phyloP scores from a whole-genome alignment of 2,797 vertebrate species.

The Pipistrellus nathusii region DNA sequence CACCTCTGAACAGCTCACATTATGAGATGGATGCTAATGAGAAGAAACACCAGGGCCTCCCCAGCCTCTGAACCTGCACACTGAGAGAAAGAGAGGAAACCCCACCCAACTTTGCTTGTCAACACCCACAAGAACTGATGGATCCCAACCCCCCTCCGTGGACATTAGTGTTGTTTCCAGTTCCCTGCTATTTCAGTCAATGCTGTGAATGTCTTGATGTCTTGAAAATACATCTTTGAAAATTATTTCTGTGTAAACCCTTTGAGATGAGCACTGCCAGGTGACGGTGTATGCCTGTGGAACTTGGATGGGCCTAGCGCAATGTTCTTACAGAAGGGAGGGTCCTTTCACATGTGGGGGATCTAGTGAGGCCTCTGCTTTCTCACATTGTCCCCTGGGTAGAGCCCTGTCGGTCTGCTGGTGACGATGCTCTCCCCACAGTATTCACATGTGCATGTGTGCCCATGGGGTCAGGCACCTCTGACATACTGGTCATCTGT shows the following conservation, averaged over 20 bases:
- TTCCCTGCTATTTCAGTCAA: neutral
- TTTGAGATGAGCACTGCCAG: neutral
- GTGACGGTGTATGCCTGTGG: neutral
- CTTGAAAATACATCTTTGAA: neutral
- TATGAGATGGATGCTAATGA: neutral
- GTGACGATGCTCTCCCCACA: neutral
- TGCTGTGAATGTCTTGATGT: neutral
- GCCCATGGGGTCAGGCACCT: rapidly evolving
- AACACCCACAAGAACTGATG: neutral
- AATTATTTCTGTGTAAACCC: neutral
- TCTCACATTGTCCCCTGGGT: neutral
- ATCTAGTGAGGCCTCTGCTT: neutral
- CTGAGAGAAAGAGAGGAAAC: neutral
- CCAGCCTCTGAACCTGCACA: no score
- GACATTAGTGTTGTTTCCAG: neutral
- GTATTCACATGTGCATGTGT: rapidly evolving
- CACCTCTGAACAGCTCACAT: neutral
- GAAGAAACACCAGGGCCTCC: neutral
- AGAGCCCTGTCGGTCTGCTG: rapidly evolving
- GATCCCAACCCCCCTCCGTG: neutral
- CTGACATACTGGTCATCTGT: rapidly evolving
- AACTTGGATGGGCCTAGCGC: neutral
- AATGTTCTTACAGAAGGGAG: neutral
- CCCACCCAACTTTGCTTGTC: neutral
- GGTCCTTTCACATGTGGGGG: neutral